Percentiles rank a stretch among this genome's conserved stretches.
These are phyloP conservation scores for Phalera bucephala DNA, from an alignment of 2,888 invertebrate genomes.

Conservation along the genomic window DNA sequence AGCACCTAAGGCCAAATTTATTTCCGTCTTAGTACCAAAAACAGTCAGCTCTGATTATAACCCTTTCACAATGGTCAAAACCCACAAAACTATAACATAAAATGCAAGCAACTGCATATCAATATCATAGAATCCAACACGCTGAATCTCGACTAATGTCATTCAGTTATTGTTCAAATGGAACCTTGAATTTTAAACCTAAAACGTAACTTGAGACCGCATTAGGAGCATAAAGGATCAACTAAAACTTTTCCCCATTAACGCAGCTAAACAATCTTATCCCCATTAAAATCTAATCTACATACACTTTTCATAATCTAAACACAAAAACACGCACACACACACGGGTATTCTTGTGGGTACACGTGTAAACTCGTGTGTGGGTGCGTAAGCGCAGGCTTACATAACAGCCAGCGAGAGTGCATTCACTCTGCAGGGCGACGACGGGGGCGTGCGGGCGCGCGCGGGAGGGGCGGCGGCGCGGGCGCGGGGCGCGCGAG, in stretches of 20 bases:
- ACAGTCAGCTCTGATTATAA: no score
- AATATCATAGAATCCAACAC: no score
- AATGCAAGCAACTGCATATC: no score
- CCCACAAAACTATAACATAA: no score
- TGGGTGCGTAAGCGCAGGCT: conserved; percentile 46
- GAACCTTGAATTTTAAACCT: neutral
- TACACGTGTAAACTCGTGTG: conserved; percentile 26
- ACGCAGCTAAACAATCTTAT: conserved; percentile 9
- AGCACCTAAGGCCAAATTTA: no score
- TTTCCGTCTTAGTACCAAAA: no score
- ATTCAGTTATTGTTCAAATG: neutral
- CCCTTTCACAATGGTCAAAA: no score
- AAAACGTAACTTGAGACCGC: neutral
- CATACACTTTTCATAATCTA: conserved; percentile 41
- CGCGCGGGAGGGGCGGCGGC: conserved; percentile 8
- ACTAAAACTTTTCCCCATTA: neutral
- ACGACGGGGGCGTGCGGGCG: conserved; percentile 20
- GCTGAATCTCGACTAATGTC: no score
- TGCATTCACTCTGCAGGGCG: conserved; percentile 65
- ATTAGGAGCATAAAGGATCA: neutral
- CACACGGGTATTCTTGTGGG: conserved; percentile 13
- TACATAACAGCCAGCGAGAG: conserved; percentile 73
- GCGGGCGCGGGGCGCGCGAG: conserved; percentile 26
- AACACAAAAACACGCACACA: conserved; percentile 40
- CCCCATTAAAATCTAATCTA: conserved; percentile 39